Percentiles rank a stretch among this genome's conserved stretches.
Evolutionary conservation across 2,888 invertebrate species (phyloP).

Genomic region (Diploptera punctata): DNA sequence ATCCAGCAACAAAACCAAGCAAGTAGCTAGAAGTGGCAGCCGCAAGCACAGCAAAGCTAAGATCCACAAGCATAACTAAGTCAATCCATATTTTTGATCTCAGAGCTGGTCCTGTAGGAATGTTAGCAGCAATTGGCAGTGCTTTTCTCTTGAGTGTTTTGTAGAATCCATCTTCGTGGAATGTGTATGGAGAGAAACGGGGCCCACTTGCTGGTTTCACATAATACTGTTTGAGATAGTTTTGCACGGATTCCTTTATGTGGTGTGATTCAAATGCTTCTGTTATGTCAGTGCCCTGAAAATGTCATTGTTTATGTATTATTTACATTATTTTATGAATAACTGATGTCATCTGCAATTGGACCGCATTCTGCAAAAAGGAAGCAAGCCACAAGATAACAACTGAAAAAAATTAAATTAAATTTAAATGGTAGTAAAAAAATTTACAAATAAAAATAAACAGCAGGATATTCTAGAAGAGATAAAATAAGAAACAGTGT

Average conservation of each 20-base stretch:
- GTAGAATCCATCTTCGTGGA: conserved; percentile 63
- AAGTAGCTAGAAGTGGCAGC: conserved; percentile 42
- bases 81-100: conserved; percentile 47
- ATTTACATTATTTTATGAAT: no score
- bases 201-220: conserved; percentile 67
- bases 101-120: conserved; percentile 23
- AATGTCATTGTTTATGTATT: no score
- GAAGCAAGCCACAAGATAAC: no score
- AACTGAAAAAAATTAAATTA: no score
- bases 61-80: conserved; percentile 53
- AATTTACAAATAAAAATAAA: no score
- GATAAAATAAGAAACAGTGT: no score
- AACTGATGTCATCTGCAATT: no score
- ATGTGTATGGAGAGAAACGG: conserved; percentile 75
- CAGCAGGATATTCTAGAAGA: no score
- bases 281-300: conserved; percentile 78
- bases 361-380: no score
- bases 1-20: conserved; percentile 60
- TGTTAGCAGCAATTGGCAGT: conserved; percentile 13
- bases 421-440: no score
- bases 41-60: conserved; percentile 50
- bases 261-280: conserved; percentile 63
- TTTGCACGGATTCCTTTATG: conserved; percentile 62
- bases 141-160: conserved; percentile 59
- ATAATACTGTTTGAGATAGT: conserved; percentile 55